Evolutionary conservation across 2,888 invertebrate genomes (phyloP).

Genomic region (Idaea straminata): DNA sequence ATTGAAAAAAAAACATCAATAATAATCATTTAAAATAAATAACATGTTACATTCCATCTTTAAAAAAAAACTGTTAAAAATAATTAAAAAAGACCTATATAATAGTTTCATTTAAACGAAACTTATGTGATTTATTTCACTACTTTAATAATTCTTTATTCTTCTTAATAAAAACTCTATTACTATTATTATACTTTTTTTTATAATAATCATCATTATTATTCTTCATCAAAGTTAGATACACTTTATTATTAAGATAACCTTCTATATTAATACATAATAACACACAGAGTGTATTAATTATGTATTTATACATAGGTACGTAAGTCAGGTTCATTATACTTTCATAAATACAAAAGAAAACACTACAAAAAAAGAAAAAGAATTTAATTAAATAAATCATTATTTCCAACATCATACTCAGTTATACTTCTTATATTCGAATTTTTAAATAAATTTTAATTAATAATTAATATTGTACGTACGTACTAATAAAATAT

Average conservation of each 20-base stretch:
- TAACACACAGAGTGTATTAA: conserved; percentile 31
- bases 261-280: conserved; percentile 57
- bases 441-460: conserved; percentile 75
- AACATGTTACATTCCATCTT: conserved; percentile 75
- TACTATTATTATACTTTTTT: conserved; percentile 76
- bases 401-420: conserved; percentile 10
- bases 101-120: conserved; percentile 49
- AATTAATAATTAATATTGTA: conserved; percentile 67
- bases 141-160: conserved; percentile 74
- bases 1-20: conserved; percentile 72
- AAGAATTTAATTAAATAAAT: conserved; percentile 45
- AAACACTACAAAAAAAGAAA: conserved; percentile 32
- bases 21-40: conserved; percentile 80
- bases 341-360: conserved; percentile 32
- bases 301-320: conserved; percentile 45
- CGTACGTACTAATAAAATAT: conserved; percentile 77
- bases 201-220: conserved; percentile 75
- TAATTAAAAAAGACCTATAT: conserved; percentile 69
- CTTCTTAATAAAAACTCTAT: conserved; percentile 79
- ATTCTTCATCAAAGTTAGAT: conserved; percentile 73
- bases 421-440: conserved; percentile 59
- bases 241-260: conserved; percentile 67
- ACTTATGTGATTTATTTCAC: conserved; percentile 68
- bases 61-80: conserved; percentile 75
- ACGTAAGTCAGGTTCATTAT: conserved; percentile 37